Evolutionary conservation across 1,140 invertebrate species (phyloP).

Genomic region (Metaphire vulgaris): DNA sequence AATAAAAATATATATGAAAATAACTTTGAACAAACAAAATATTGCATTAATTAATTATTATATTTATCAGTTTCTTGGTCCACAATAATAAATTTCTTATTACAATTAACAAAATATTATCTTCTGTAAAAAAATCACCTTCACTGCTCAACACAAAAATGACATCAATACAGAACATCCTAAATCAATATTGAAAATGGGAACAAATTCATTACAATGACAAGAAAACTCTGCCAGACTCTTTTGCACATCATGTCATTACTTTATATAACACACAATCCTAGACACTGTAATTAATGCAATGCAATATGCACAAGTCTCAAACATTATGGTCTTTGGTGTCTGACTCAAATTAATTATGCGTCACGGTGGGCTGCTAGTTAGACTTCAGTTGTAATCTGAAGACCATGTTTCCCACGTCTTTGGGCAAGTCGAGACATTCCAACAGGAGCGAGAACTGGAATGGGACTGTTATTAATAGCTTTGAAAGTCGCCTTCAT

Average conservation of each 20-base stretch:
- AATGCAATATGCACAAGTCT: neutral
- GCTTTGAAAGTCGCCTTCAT: constrained; percentile 76
- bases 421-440: constrained; percentile 76
- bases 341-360: no score
- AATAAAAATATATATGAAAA: no score
- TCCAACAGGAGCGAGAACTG: constrained; percentile 73
- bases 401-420: constrained; percentile 57
- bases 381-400: constrained; percentile 51
- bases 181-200: neutral
- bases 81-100: no score
- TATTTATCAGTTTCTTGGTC: no score
- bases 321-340: neutral
- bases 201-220: neutral
- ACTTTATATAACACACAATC: neutral
- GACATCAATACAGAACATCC: neutral
- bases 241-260: neutral
- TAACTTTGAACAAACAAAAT: no score
- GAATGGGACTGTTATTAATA: constrained; percentile 64
- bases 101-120: neutral
- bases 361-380: no score
- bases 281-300: neutral
- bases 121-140: neutral
- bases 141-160: neutral
- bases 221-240: neutral
- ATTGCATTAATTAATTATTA: neutral